Evolutionary conservation across 2,113 vertebrate species (phyloP).

Genomic region (Lepidothrix coronata): DNA sequence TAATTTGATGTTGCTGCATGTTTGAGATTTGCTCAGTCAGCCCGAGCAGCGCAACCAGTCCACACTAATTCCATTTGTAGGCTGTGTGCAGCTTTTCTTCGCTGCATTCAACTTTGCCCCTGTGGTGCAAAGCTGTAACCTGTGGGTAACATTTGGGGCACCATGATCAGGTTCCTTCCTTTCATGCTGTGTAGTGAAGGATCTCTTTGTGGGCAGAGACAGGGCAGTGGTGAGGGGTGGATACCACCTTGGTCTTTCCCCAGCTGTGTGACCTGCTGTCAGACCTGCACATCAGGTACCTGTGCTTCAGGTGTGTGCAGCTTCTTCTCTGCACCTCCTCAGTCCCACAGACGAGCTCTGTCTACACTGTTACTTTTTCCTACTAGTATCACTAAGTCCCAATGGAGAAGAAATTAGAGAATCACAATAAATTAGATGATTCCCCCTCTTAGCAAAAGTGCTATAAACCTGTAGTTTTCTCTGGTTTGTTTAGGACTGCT

Average conservation of each 20-base stretch:
- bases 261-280: background rate
- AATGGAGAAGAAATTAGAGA: background rate
- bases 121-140: background rate
- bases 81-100: background rate
- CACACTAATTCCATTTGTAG: background rate
- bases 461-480: background rate
- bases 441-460: background rate
- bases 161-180: accelerated
- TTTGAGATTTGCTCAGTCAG: background rate
- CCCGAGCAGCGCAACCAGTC: accelerated
- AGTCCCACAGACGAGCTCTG: background rate
- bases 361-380: background rate
- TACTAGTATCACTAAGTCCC: background rate
- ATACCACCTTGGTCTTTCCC: background rate
- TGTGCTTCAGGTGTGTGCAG: background rate
- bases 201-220: background rate
- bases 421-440: background rate
- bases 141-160: background rate
- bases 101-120: accelerated
- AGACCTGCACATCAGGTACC: background rate
- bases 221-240: background rate
- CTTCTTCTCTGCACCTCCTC: background rate
- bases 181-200: background rate
- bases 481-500: background rate
- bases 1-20: background rate